Evolutionary conservation across 2,888 invertebrate genomes (phyloP), one percentile per base, ranked within the genome.

Genomic region (Pyrgus malvae): DNA sequence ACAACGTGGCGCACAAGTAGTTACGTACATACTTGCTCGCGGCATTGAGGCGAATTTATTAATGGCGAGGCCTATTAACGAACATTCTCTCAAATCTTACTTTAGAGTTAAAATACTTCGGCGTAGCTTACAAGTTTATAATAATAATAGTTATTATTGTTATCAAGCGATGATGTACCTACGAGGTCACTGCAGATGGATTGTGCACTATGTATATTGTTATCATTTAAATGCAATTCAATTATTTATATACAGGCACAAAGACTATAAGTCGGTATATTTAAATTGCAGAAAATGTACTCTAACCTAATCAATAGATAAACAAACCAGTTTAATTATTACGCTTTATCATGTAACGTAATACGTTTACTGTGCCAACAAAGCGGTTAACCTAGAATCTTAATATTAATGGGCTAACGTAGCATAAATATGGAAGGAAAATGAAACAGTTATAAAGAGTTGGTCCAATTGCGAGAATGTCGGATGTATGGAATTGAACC

Each of bases 401-500:
- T n/a, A 11, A 21, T 40, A 37, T 33, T n/a, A 33, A 31, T 31
- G 35, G 16, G 16, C 9, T 35, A n/a, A n/a, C n/a, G n/a, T n/a
- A n/a, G n/a, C 35, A 35, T 35, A 35, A 33, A 38, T 19, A 2
- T 16, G 6, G 19, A 21, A 38, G 11, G 19, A 38, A 17, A 19
- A 17, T n/a, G n/a, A 35, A 35, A 35, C 9, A 35, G 35, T 17
- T n/a, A 35, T 35, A 0, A 35, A 17, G 9, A 35, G 9, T 35
- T 16, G 35, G 8, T 16, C 16, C 35, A 35, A 35, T 35, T 16
- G 35, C 16, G 6, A 3, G 9, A 33, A 14, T 35, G 35, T 35
- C 8, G 16, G 14, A 50, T 11, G 31, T 31, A 21, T 25, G 42
- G 42, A 51, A 51, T 33, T 51, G 50, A 51, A 35, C 50, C 35